These are phyloP conservation scores for Bos javanicus DNA, from an alignment of 2,113 vertebrate genomes.

Conservation along the genomic window DNA sequence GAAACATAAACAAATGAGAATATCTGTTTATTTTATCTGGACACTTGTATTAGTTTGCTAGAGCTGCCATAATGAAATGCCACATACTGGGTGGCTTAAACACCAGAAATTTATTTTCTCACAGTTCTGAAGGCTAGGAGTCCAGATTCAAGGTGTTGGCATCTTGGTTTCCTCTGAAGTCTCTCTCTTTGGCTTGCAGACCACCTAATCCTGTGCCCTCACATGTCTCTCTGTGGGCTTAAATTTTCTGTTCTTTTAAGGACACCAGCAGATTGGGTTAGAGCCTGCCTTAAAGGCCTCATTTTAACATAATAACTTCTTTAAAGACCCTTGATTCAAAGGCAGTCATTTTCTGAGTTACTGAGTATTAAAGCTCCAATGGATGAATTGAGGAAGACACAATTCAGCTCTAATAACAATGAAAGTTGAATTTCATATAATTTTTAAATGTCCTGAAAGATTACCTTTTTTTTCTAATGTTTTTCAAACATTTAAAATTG, in stretches of 20 bases:
- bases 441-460: neutral
- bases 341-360: neutral
- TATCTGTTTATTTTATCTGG: neutral
- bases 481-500: neutral
- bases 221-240: neutral
- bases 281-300: neutral
- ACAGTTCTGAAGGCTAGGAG: neutral
- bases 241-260: neutral
- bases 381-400: rapidly evolving
- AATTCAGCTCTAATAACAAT: neutral
- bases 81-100: neutral
- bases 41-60: neutral
- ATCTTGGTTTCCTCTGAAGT: neutral
- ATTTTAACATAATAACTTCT: neutral
- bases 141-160: neutral
- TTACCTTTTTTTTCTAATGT: neutral
- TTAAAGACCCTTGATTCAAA: neutral
- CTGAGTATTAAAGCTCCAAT: rapidly evolving
- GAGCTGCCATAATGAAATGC: neutral
- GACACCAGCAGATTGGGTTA: neutral
- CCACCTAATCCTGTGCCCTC: neutral
- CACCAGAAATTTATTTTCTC: neutral
- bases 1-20: neutral
- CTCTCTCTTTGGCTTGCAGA: neutral
- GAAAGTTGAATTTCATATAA: neutral